phyloP scores from a whole-genome alignment of 2,888 invertebrate genomes.

The Andricus quercusramuli region DNA sequence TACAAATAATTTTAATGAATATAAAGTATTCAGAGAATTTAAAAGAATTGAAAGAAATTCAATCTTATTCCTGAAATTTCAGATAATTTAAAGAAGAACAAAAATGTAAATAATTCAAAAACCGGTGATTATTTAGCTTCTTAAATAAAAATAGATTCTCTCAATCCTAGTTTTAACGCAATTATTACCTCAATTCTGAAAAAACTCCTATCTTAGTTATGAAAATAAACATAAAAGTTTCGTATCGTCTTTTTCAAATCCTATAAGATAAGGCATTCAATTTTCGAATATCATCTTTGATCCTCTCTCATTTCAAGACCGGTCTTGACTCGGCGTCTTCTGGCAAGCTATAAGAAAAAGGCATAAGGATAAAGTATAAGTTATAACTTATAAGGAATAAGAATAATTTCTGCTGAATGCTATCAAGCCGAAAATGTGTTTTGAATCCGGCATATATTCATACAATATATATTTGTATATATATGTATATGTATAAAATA shows the following conservation, averaged over 20 bases:
- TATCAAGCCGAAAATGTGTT: slow-evolving; percentile 27
- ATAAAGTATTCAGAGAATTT: too few relatives aligned
- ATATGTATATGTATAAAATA: neutral
- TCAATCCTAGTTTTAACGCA: neutral
- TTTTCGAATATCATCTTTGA: slow-evolving; percentile 24
- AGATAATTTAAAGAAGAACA: too few relatives aligned
- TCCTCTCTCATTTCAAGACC: slow-evolving; percentile 25
- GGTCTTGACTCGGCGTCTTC: neutral
- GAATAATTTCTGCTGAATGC: slow-evolving; percentile 12
- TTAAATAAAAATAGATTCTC: neutral
- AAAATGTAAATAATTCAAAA: too few relatives aligned
- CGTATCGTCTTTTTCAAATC: neutral
- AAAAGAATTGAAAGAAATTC: too few relatives aligned
- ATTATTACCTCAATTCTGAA: neutral
- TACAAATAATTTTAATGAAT: too few relatives aligned
- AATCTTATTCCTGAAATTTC: too few relatives aligned
- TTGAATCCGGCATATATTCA: neutral
- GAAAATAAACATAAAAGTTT: neutral
- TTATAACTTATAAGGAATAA: neutral
- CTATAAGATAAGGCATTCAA: slow-evolving; percentile 1
- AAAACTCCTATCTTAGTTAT: neutral
- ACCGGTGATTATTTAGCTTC: too few relatives aligned
- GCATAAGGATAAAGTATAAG: slow-evolving; percentile 25
- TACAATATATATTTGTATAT: neutral
- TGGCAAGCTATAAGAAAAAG: slow-evolving; percentile 18